A percentile compares a stretch with the other conserved stretches of the same genome.
phyloP scores from a whole-genome alignment of 2,113 vertebrate genomes.

The Rhizomys pruinosus region DNA sequence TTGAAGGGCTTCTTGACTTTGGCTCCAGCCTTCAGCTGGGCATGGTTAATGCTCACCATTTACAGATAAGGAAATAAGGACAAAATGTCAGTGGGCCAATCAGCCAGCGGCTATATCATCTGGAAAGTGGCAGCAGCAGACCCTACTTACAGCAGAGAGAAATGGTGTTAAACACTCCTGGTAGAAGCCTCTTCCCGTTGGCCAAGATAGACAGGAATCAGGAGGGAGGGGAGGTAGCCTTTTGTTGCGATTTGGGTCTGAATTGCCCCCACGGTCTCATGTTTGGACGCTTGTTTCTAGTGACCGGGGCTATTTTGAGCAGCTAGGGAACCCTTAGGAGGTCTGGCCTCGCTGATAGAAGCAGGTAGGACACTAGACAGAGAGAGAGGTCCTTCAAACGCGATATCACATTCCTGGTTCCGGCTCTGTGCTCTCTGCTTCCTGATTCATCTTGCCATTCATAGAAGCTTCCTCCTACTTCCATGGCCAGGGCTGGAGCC shows the following conservation, averaged over 20 bases:
- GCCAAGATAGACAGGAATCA: background rate
- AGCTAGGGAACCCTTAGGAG: background rate
- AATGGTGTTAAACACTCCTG: background rate
- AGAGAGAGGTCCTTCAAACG: background rate
- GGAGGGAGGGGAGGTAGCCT: background rate
- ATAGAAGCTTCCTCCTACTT: background rate
- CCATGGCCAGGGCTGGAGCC: background rate
- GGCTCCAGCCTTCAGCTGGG: too few species aligned
- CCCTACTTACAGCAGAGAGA: background rate
- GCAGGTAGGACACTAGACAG: background rate
- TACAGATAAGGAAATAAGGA: background rate
- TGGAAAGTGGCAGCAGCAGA: too few species aligned
- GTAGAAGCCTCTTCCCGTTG: background rate
- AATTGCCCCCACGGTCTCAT: background rate
- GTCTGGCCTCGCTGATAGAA: background rate
- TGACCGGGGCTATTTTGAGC: background rate
- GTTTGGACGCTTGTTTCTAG: background rate
- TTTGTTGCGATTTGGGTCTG: background rate
- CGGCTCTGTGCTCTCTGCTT: background rate
- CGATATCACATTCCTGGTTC: background rate
- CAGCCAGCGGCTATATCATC: background rate
- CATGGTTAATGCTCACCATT: background rate
- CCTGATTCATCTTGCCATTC: too few species aligned
- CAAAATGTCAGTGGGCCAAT: too few species aligned
- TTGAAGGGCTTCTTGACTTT: background rate